These are phyloP conservation scores for Pantelozetes paolii DNA, from an alignment of 2,888 invertebrate species.

Conservation along the genomic window DNA sequence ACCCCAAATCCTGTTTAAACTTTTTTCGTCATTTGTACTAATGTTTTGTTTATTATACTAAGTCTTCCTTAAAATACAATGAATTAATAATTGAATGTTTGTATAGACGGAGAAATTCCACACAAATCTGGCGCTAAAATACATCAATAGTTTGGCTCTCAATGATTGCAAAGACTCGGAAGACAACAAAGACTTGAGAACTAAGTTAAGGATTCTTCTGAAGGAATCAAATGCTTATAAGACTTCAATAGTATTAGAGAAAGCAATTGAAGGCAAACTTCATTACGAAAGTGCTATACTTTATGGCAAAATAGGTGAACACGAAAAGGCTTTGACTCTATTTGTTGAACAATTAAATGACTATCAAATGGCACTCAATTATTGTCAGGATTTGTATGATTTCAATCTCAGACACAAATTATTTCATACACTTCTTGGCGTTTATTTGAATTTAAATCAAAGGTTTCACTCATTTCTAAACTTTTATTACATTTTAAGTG, in stretches of 20 bases:
- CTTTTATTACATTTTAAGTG: too few relatives aligned
- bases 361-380: slow-evolving; percentile 55
- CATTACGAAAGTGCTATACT: slow-evolving; percentile 57
- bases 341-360: slow-evolving; percentile 56
- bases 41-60: too few relatives aligned
- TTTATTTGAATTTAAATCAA: slow-evolving; percentile 54
- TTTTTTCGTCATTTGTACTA: too few relatives aligned
- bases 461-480: slow-evolving; percentile 50
- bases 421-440: slow-evolving; percentile 54
- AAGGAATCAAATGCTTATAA: slow-evolving; percentile 54
- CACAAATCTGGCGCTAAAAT: slow-evolving; percentile 56
- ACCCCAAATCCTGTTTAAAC: too few relatives aligned
- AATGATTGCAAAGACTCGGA: slow-evolving; percentile 47
- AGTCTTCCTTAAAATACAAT: too few relatives aligned
- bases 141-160: slow-evolving; percentile 54
- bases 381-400: slow-evolving; percentile 51
- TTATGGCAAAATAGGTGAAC: slow-evolving; percentile 57
- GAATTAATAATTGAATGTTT: too few relatives aligned
- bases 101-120: slow-evolving; percentile 57
- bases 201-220: slow-evolving; percentile 54
- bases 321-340: slow-evolving; percentile 57
- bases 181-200: slow-evolving; percentile 48
- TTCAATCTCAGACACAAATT: slow-evolving; percentile 52
- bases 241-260: slow-evolving; percentile 55
- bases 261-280: slow-evolving; percentile 54